phyloP scores from a whole-genome alignment of 2,113 vertebrate genomes.

The Thunnus thynnus region DNA sequence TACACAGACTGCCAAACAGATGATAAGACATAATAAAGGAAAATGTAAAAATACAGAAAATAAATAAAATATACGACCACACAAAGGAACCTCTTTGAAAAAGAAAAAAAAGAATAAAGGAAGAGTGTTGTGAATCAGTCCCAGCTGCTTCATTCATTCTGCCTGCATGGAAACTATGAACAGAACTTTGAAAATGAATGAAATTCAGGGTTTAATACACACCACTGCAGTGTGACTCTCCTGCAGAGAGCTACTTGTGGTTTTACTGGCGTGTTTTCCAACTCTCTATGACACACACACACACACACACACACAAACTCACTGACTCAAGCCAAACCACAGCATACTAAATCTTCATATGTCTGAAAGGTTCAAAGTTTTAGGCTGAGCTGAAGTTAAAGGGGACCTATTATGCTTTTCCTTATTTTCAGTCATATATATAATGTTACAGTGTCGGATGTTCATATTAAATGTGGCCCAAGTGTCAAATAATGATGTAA shows the following conservation, averaged over 20 bases:
- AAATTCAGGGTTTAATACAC: constrained; percentile 43
- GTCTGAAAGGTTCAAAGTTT: constrained; percentile 45
- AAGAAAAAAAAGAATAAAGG: background rate
- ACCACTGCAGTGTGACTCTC: constrained; percentile 28
- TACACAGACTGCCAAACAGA: background rate
- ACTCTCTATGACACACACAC: constrained; percentile 29
- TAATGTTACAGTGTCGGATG: no score
- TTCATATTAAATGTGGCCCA: no score
- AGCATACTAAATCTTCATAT: constrained; percentile 53
- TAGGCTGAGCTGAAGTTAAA: constrained; percentile 28
- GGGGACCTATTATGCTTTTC: no score
- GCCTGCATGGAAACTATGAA: constrained; percentile 54
- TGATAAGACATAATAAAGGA: no score
- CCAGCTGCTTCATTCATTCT: constrained; percentile 63
- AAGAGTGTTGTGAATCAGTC: constrained; percentile 26
- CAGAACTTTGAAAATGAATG: constrained; percentile 66
- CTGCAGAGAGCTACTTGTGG: constrained; percentile 63
- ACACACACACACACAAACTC: constrained; percentile 27
- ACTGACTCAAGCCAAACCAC: constrained; percentile 52
- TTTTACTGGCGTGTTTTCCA: constrained; percentile 52
- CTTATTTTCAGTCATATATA: no score
- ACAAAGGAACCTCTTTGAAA: background rate
- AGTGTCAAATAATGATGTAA: no score
- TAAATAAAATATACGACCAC: background rate
- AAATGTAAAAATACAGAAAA: background rate